Base-by-base conservation (phyloP, 1,140 invertebrate species). In the Pseudomyrmex pallidus region DNA sequence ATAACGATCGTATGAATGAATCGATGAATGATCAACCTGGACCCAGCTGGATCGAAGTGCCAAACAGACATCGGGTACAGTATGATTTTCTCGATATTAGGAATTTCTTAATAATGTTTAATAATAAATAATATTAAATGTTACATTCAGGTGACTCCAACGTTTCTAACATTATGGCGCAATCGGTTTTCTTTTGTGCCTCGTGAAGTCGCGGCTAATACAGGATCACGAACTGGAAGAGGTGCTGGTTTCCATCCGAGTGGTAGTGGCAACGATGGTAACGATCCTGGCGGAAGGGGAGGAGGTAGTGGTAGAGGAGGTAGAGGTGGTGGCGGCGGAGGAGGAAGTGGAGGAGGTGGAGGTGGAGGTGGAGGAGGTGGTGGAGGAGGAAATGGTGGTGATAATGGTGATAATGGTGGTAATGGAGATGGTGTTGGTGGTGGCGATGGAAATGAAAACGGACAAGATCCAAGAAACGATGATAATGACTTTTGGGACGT, bases 401-500 rank as follows among this genome's bases (percentile, higher is more conserved):
- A 25, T 44, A 9, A n/a, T 15, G 61, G 25, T 44, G 12, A 25
- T 15, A 25, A 17, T 13, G 25, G 5, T 15, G 61, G 25, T 15
- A 17, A 12, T 20, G 15, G 13, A 4, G 25, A 8, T 44, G 61
- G 25, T 15, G 35, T n/a, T 48, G 13, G 48, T 54, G 25, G 13
- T 56, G 22, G 50, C 0, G 64, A 20, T 17, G 64, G 9, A 15
- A 54, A 22, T 13, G 72, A 13, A 59, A 82, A 82, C 12, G 87
- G 87, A 25, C 85, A 87, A 48, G 91, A 90, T 73, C 86, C 87
- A 67, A 83, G 74, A 20, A 90, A 87, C 50, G 91, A 92, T 66
- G 90, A 92, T 61, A 93, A 89, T 20, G 90, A 92, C 56, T 90
- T 92, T 54, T 63, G 87, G 20, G 82, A 86, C 54, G 46, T 85